Conservation (phyloP, 2,888 invertebrate genomes). For the Meta bourneti region DNA sequence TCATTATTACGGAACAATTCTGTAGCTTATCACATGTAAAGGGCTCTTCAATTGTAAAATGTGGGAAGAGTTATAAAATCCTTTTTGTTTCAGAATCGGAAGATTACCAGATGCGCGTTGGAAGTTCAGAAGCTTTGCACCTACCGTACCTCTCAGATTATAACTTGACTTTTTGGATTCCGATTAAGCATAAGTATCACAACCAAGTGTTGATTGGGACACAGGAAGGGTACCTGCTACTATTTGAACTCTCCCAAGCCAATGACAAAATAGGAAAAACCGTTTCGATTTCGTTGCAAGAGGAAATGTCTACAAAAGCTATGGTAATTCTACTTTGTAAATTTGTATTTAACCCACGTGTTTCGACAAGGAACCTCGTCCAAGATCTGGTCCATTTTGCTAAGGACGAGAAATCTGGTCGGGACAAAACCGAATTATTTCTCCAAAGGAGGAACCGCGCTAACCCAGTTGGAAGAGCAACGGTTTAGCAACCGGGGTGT, state of each 20-base stretch:
- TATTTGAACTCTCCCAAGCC: conserved; percentile 32
- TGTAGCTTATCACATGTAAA: no score
- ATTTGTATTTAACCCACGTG: not conserved
- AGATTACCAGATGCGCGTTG: conserved; percentile 32
- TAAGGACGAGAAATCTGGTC: no score
- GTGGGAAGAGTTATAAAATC: not conserved
- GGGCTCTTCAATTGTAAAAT: no score
- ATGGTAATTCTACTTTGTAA: conserved; percentile 27
- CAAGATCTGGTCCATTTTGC: no score
- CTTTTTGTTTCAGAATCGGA: conserved; percentile 4
- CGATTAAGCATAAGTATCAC: not conserved
- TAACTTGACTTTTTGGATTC: conserved; percentile 64
- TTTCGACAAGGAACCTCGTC: no score
- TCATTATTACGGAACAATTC: no score
- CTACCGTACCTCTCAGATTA: conserved; percentile 54
- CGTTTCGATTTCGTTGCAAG: conserved; percentile 12
- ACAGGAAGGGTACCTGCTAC: conserved; percentile 24
- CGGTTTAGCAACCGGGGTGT: no score
- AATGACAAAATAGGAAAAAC: conserved; percentile 29
- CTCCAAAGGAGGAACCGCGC: no score
- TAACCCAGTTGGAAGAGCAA: no score
- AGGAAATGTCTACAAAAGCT: conserved; percentile 45
- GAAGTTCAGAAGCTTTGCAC: conserved; percentile 11
- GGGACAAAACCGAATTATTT: no score
- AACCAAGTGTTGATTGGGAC: conserved; percentile 57